Evolutionary conservation across 1,140 invertebrate genomes (phyloP).

Genomic region (Bombyx mandarina): DNA sequence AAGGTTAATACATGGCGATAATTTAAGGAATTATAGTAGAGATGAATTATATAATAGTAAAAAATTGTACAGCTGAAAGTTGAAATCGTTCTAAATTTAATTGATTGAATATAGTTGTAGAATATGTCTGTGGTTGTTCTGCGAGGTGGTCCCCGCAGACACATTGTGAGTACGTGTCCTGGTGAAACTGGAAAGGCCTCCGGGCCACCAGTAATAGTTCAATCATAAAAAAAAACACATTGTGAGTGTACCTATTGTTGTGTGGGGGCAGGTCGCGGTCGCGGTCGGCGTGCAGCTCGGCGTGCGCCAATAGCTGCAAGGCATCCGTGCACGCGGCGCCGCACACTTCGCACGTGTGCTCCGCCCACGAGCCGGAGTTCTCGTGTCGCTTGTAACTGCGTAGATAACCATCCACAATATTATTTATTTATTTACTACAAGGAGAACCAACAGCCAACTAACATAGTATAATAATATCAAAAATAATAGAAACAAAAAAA

Average conservation of each 20-base stretch:
- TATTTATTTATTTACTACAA: too few species aligned
- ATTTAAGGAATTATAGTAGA: too few species aligned
- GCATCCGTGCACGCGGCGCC: slow-evolving; percentile 82
- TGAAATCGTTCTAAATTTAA: too few species aligned
- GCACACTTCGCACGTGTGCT: slow-evolving; percentile 81
- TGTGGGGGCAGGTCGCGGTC: slow-evolving; percentile 50
- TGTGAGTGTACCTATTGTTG: slow-evolving; percentile 40
- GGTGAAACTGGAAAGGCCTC: too few species aligned
- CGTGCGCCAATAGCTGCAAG: slow-evolving; percentile 81
- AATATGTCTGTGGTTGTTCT: too few species aligned
- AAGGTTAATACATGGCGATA: too few species aligned
- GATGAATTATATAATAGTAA: not conserved
- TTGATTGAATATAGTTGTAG: not conserved
- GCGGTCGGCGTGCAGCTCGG: slow-evolving; percentile 78
- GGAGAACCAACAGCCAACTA: too few species aligned
- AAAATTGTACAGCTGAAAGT: not conserved
- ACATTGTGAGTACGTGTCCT: not conserved
- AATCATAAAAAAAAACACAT: too few species aligned
- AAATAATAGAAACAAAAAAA: too few species aligned
- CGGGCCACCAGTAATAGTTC: too few species aligned
- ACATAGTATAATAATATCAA: too few species aligned
- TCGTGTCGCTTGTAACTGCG: slow-evolving; percentile 67
- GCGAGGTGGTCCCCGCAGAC: not conserved
- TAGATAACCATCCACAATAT: too few species aligned
- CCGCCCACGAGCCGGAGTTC: slow-evolving; percentile 57